Evolutionary conservation across 2,797 vertebrate species (phyloP).

Genomic region (Heteromormyrus szaboi): DNA sequence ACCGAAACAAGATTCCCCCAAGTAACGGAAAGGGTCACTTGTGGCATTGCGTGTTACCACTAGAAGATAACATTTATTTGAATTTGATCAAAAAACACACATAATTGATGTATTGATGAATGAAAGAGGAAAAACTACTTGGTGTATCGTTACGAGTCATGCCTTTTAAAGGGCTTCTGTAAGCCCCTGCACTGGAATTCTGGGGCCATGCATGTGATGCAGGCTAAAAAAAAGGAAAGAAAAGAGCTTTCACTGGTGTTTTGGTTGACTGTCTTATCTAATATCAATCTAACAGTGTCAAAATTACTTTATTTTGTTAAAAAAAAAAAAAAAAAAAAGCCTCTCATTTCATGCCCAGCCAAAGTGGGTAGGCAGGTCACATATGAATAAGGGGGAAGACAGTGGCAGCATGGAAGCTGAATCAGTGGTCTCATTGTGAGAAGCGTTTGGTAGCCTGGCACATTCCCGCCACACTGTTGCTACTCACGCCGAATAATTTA

Average conservation of each 20-base stretch:
- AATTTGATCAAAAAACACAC: neutral
- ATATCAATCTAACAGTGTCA: neutral
- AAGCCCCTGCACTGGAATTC: neutral
- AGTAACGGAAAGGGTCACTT: neutral
- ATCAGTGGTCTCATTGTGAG: conserved; percentile 22
- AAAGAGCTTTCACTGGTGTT: neutral
- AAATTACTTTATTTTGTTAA: neutral
- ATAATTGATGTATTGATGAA: neutral
- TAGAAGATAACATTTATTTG: neutral
- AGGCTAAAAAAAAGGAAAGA: neutral
- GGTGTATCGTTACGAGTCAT: neutral
- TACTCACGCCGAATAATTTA: conserved; percentile 16
- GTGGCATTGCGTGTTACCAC: neutral
- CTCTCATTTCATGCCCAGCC: neutral
- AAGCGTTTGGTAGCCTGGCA: conserved; percentile 18
- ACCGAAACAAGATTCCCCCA: neutral
- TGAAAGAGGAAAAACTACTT: neutral
- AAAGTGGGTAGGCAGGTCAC: neutral
- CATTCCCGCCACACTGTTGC: conserved; percentile 24
- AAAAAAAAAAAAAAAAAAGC: neutral
- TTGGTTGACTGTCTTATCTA: neutral
- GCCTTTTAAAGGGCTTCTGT: neutral
- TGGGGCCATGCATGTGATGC: neutral
- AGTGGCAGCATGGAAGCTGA: neutral
- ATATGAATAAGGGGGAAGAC: neutral